These are phyloP conservation scores for Poecilia gillii DNA, from an alignment of 2,797 vertebrate species.

Conservation along the genomic window DNA sequence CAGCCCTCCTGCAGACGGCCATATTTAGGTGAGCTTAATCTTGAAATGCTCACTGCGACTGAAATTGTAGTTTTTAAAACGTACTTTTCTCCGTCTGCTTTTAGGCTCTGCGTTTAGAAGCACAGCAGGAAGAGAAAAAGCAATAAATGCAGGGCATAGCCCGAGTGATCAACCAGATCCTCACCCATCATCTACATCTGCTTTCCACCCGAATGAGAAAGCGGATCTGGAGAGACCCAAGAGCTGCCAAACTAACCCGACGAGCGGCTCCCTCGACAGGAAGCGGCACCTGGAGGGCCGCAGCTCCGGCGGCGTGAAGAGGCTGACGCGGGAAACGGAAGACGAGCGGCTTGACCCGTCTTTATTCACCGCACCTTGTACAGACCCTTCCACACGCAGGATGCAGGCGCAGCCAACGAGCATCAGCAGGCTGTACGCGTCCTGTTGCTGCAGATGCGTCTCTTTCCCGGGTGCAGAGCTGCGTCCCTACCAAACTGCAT, in stretches of 20 bases:
- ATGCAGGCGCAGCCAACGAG: slow-evolving; percentile 8
- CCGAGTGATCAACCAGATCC: neutral
- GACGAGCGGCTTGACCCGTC: slow-evolving; percentile 14
- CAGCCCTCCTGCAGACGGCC: neutral
- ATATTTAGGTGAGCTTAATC: slow-evolving; percentile 36
- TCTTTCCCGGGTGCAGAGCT: slow-evolving; percentile 37
- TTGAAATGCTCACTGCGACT: neutral
- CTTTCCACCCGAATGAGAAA: slow-evolving; percentile 16
- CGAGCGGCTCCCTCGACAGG: slow-evolving; percentile 31
- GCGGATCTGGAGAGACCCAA: slow-evolving; percentile 24
- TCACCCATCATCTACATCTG: slow-evolving; percentile 28
- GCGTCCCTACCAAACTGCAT: slow-evolving; percentile 41
- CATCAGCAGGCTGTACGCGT: neutral
- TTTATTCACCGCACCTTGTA: slow-evolving; percentile 4
- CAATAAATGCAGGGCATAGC: neutral
- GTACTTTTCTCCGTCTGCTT: slow-evolving; percentile 2
- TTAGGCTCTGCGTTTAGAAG: slow-evolving; percentile 14
- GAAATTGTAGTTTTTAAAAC: neutral
- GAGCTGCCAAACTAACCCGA: neutral
- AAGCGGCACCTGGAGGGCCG: slow-evolving; percentile 49
- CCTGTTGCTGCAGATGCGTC: slow-evolving; percentile 12
- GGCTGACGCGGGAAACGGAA: slow-evolving; percentile 48
- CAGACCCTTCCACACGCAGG: slow-evolving; percentile 12
- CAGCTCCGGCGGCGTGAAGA: slow-evolving; percentile 49
- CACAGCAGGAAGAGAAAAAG: neutral